Conservation (phyloP, 2,888 invertebrate genomes). For the Protodeltote pygarga region DNA sequence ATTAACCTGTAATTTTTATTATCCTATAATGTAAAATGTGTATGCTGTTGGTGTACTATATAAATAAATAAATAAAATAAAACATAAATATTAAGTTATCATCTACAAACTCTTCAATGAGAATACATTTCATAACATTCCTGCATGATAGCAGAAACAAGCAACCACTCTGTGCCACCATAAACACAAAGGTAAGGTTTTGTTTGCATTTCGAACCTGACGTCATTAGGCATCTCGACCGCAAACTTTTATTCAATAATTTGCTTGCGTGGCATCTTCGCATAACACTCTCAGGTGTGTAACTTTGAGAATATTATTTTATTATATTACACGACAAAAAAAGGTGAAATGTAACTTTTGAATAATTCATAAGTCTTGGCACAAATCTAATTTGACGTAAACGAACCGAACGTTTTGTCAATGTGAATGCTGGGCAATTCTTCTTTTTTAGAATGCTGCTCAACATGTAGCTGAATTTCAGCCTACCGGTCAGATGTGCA, state of each 20-base stretch:
- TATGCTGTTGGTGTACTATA: neutral
- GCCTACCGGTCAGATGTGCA: too few relatives aligned
- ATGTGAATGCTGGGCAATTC: conserved; percentile 40
- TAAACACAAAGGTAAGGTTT: too few relatives aligned
- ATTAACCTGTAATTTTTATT: neutral
- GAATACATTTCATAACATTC: too few relatives aligned
- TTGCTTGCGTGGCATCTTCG: conserved; percentile 34
- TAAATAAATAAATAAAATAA: too few relatives aligned
- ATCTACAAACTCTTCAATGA: too few relatives aligned
- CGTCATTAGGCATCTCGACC: neutral
- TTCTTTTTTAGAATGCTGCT: too few relatives aligned
- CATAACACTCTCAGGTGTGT: conserved; percentile 47
- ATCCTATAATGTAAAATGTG: neutral
- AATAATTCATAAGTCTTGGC: conserved; percentile 71
- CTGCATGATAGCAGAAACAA: too few relatives aligned
- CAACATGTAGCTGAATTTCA: too few relatives aligned
- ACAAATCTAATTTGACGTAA: conserved; percentile 65
- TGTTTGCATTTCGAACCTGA: too few relatives aligned
- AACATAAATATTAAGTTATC: too few relatives aligned
- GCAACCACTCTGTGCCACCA: too few relatives aligned
- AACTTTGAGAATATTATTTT: conserved; percentile 46
- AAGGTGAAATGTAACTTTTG: conserved; percentile 65
- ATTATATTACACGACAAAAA: conserved; percentile 60
- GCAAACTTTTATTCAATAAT: conserved; percentile 16
- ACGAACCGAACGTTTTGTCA: conserved; percentile 69